phyloP scores from a whole-genome alignment of 2,797 vertebrate genomes.

The Manis pentadactyla region DNA sequence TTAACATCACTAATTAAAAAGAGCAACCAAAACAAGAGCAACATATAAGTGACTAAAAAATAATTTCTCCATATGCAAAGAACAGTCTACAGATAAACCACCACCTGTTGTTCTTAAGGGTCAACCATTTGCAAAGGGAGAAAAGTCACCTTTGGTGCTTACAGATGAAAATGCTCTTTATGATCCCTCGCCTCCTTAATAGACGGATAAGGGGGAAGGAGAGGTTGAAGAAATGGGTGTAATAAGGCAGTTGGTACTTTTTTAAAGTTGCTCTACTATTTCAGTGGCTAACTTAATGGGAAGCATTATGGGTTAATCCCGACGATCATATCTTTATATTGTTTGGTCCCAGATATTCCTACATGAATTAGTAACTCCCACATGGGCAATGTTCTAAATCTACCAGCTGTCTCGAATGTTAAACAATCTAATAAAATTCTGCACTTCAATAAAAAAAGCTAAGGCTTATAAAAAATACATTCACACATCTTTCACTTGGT shows the following conservation, averaged over 20 bases:
- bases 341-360: background rate
- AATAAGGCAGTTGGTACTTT: background rate
- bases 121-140: background rate
- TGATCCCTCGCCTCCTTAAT: background rate
- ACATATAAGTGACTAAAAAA: constrained; percentile 17
- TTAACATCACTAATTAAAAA: constrained; percentile 1
- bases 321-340: background rate
- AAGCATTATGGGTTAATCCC: background rate
- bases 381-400: background rate
- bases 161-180: background rate
- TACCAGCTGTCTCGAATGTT: constrained; percentile 17
- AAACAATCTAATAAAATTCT: background rate
- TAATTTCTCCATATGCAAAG: background rate
- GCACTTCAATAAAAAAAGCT: constrained; percentile 12
- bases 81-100: background rate
- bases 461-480: constrained; percentile 6
- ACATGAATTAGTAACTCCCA: background rate
- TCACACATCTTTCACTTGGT: background rate
- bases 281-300: background rate
- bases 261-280: background rate
- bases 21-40: background rate
- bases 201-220: background rate
- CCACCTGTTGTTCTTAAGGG: background rate
- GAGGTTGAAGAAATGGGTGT: background rate
- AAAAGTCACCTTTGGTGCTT: background rate